Base-by-base conservation (phyloP, 2,113 vertebrate species). In the Laticauda colubrina region DNA sequence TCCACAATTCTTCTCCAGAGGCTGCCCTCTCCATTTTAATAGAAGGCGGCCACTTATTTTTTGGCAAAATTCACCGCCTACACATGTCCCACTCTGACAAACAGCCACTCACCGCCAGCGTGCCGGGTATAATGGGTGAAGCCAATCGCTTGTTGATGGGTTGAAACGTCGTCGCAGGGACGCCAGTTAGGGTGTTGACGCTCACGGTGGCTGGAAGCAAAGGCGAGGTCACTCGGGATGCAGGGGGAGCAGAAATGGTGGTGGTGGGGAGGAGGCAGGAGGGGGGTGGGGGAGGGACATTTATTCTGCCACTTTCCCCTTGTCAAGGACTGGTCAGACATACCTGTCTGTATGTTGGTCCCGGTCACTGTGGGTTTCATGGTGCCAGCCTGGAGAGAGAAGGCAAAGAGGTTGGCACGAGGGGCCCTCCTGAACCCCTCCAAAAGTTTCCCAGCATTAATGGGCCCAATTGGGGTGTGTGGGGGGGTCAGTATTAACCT, bases 131-230 rank as follows among this genome's bases (percentile, higher is more conserved):
- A 93, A 98, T 98, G 0, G 99, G 98, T 0, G 99, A 98, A 5
- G 98, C 98, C 81, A 99, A 97, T 2, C 99, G 98, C 94, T 99
- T 99, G 97, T 98, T 99, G 90, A 98, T 98, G 14, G 98, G 98
- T 96, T 99, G 99, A 97, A 99, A 99, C 85, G 98, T 98, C 75
- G 98, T 98, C 15, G 98, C 97, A 53, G 98, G 97, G 75, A 99
- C 98, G 20, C 99, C 99, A 11, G 98, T 97, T 7, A 99, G 98
- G 0, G 99, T 99, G 96, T 99, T 99, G 93, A 99, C 98, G n/a
- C 98, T 98, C 90, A 99, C 98, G 0, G 99, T 97, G 89, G 98
- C 98, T 99, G 97, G 26, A 91, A 92, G 92, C 45, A 97, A 94
- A 89, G 5, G 75, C 93, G 51, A 69, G 92, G 92, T 92, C 91